Evolutionary conservation across 2,113 vertebrate genomes (phyloP).

Genomic region (Neopipo cinnamomea): DNA sequence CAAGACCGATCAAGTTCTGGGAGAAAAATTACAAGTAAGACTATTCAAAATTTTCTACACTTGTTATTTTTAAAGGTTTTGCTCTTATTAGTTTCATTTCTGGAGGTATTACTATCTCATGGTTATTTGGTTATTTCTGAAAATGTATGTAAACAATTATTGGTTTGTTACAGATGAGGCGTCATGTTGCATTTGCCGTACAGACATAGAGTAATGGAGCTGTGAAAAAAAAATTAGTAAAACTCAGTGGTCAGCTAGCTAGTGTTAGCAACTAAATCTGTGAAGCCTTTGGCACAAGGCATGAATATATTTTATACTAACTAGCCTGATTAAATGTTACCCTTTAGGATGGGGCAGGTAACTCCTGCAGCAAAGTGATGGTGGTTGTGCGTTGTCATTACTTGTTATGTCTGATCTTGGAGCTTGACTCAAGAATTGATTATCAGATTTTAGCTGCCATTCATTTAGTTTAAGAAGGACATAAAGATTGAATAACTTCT

Average conservation of each 20-base stretch:
- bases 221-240: neutral
- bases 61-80: neutral
- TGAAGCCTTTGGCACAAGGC: constrained; percentile 11
- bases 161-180: neutral
- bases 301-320: neutral
- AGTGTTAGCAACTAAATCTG: neutral
- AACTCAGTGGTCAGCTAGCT: neutral
- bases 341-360: neutral
- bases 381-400: neutral
- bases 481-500: neutral
- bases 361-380: neutral
- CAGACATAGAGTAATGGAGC: neutral
- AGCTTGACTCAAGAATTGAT: neutral
- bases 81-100: neutral
- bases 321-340: neutral
- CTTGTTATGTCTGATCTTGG: neutral
- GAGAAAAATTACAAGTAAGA: constrained; percentile 98
- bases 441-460: neutral
- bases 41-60: neutral
- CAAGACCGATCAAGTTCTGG: constrained; percentile 94
- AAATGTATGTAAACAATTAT: constrained; percentile 14
- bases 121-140: neutral
- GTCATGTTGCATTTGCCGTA: neutral
- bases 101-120: neutral
- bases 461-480: neutral